phyloP scores from a whole-genome alignment of 2,797 vertebrate species.

The Hydrophis major region DNA sequence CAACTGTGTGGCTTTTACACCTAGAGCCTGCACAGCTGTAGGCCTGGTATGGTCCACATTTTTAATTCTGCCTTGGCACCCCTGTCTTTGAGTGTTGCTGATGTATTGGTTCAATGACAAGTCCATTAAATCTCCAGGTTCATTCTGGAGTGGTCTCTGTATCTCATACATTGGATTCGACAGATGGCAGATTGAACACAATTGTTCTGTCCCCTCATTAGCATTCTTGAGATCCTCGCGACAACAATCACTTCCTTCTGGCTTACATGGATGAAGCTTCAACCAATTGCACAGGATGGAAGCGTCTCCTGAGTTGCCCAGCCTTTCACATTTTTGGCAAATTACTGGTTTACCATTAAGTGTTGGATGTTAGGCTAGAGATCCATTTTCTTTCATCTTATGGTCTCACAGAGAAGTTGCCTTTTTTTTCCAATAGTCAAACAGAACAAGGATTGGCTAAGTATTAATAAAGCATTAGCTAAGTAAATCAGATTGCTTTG shows the following conservation, averaged over 20 bases:
- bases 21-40: too few species aligned
- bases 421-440: slow-evolving; percentile 20
- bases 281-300: not conserved
- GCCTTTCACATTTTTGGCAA: not conserved
- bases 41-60: not conserved
- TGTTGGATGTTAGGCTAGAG: not conserved
- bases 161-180: not conserved
- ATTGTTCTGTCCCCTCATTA: too few species aligned
- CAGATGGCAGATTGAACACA: not conserved
- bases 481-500: slow-evolving; percentile 1
- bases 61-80: not conserved
- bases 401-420: not conserved
- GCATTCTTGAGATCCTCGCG: too few species aligned
- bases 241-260: not conserved
- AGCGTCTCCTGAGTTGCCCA: not conserved
- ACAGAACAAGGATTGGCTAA: slow-evolving; percentile 2
- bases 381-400: not conserved
- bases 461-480: slow-evolving; percentile 14
- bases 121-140: not conserved
- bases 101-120: not conserved
- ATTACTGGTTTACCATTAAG: not conserved
- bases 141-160: not conserved
- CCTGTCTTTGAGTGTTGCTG: not conserved
- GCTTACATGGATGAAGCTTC: not conserved
- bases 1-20: not conserved